Evolutionary conservation across 2,888 invertebrate genomes (phyloP).

Genomic region (Nematopogon swammerdamellus): DNA sequence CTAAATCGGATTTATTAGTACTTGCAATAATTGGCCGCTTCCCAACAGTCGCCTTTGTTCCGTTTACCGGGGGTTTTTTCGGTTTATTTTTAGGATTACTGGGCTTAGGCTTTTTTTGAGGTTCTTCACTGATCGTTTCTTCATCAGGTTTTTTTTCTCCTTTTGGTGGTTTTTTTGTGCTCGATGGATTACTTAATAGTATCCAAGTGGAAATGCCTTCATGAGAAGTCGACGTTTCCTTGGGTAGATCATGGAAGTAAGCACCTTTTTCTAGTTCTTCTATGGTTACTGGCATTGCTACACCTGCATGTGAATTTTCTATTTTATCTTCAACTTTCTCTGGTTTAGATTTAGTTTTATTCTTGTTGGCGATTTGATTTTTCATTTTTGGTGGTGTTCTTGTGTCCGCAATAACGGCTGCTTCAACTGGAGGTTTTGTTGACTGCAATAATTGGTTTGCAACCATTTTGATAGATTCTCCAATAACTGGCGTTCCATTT

Average conservation of each 20-base stretch:
- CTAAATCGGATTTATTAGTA: conserved; percentile 43
- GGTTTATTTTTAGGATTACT: conserved; percentile 29
- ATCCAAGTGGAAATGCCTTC: conserved; percentile 78
- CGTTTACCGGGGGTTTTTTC: conserved; percentile 28
- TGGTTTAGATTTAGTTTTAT: conserved; percentile 37
- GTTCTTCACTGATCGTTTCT: conserved; percentile 28
- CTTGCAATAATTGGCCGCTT: conserved; percentile 43
- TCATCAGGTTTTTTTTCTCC: conserved; percentile 30
- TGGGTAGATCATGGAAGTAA: conserved; percentile 25
- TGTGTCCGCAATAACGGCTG: conserved; percentile 51
- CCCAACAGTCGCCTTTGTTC: conserved; percentile 22
- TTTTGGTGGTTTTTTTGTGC: conserved; percentile 23
- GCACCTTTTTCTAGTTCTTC: conserved; percentile 60
- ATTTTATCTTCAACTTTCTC: conserved; percentile 29
- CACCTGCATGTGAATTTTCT: conserved; percentile 61
- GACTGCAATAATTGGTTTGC: conserved; percentile 54
- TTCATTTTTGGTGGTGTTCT: conserved; percentile 63
- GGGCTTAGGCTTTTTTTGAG: conserved; percentile 31
- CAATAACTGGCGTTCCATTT: conserved; percentile 38
- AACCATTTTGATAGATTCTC: conserved; percentile 57
- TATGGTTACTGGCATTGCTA: conserved; percentile 63
- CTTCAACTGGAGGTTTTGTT: conserved; percentile 24
- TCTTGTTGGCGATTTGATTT: conserved; percentile 40
- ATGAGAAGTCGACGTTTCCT: conserved; percentile 52
- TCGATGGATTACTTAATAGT: conserved; percentile 54